Evolutionary conservation across 2,797 vertebrate species (phyloP).

Genomic region (Fistularia tabacaria): DNA sequence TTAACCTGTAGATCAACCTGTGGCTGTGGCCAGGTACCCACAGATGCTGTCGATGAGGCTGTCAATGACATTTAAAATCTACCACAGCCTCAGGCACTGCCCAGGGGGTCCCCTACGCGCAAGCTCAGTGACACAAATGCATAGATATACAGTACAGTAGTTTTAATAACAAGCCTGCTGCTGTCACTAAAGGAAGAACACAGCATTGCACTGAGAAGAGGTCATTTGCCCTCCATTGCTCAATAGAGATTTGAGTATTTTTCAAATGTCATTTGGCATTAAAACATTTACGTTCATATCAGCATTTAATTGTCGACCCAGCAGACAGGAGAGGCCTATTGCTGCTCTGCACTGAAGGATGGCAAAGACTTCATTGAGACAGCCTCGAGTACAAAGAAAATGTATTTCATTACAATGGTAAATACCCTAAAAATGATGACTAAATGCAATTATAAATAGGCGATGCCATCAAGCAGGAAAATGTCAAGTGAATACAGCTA

Average conservation of each 20-base stretch:
- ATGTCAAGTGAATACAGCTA: too few relatives aligned
- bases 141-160: slow-evolving; percentile 13
- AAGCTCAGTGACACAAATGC: slow-evolving; percentile 30
- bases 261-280: slow-evolving; percentile 60
- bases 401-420: too few relatives aligned
- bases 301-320: slow-evolving; percentile 22
- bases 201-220: slow-evolving; percentile 7
- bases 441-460: too few relatives aligned
- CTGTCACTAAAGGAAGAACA: slow-evolving; percentile 35
- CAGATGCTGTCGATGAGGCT: slow-evolving; percentile 14
- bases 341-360: slow-evolving; percentile 42
- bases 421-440: too few relatives aligned
- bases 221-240: slow-evolving; percentile 38
- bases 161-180: slow-evolving; percentile 32
- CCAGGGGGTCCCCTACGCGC: slow-evolving; percentile 24
- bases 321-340: slow-evolving; percentile 21
- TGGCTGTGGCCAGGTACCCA: slow-evolving; percentile 17
- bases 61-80: slow-evolving; percentile 30
- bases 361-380: slow-evolving; percentile 23
- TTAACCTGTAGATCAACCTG: slow-evolving; percentile 6
- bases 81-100: slow-evolving; percentile 39
- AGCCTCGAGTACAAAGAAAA: slow-evolving; percentile 6
- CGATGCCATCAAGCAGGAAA: too few relatives aligned
- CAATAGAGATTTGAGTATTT: slow-evolving; percentile 39
- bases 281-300: slow-evolving; percentile 23